Base-by-base conservation (phyloP, 2,888 invertebrate species). In the Habrosyne pyritoides region DNA sequence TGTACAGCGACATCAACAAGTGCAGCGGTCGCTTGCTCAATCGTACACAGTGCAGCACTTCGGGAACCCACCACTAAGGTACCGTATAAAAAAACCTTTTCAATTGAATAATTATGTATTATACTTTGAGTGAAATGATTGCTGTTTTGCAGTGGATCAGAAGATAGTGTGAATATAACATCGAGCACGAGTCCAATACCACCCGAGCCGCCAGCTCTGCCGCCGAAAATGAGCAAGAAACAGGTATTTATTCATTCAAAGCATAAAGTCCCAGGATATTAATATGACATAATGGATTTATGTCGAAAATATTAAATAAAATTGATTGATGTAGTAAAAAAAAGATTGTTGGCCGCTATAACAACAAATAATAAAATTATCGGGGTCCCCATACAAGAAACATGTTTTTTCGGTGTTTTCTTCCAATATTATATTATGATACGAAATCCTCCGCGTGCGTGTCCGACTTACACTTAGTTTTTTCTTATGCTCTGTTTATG, bases 161-260 rank as follows among this genome's bases (percentile, higher is more conserved):
- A 91, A 66, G 91, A 92, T 68, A 90, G 88, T 60, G 86, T 89
- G 26, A 89, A 86, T 69, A 83, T 90, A 77, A 81, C 76, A 21
- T 81, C 86, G 36, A 74, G 88, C 67, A 82, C 93, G 77, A 82
- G 94, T 87, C 94, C 83, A 63, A 86, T 84, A 76, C 94, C 81
- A 69, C 90, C 78, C 48, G 91, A 88, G 65, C 91, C 90, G 14
- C 93, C 94, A 2, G 94, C 94, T 18, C 71, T 94, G 57, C 94
- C 94, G 26, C 94, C 94, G 47, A 94, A 94, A 77, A 91, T 87
- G 84, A 93, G 77, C 71, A 92, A 84, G 67, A 91, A 86, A 83
- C 89, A 82, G 85, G 91, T 84, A 71, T 54, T 10, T 18, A 33
- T 0, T 21, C n/a, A 49, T 49, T 55, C 26, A 52, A 6, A 36